Base-by-base conservation (phyloP, 2,113 vertebrate genomes). In the Columba livia region DNA sequence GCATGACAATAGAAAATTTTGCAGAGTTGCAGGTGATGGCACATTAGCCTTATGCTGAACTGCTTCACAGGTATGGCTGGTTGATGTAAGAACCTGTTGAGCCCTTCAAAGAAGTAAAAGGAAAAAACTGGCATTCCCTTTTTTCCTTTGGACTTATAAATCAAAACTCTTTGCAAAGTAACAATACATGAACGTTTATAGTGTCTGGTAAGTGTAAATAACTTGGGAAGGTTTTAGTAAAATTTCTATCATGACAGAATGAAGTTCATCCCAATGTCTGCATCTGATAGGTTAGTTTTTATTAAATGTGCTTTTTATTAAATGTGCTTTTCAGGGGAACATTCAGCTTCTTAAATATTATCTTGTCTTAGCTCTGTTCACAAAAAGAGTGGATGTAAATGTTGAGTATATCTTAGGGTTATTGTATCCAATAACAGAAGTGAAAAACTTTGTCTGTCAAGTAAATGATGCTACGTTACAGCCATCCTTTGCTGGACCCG, bases 131-230 rank as follows among this genome's bases (percentile, higher is more conserved):
- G 10, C 9, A 23, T 34, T 50, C 5, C 5, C 32, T 32, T 79
- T 82, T 11, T 60, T 80, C 5, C 11, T 61, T 61, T 75, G 70
- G 31, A n/a, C 6, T 56, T 75, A 8, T 3, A 57, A 69, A 81
- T 50, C 15, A 82, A 51, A 93, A 38, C 21, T 29, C 25, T 66
- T 62, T 73, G 24, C 19, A 10, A 62, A 50, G 58, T 58, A 79
- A n/a, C 4, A 3, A 4, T 11, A 5, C 2, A 1, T 36, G 31
- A n/a, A 54, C 0, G 0, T 67, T 94, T 78, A 19, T 10, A 9
- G 5, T 17, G 17, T 16, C 8, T 64, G 29, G 4, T 18, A 56
- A 34, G 25, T 32, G 20, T 72, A 61, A 64, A 2, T 28, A 79
- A 15, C 15, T 79, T 28, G 28, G 16, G 29, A 58, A 77, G 23